phyloP scores from a whole-genome alignment of 2,888 invertebrate species.

The Cantharis rustica region DNA sequence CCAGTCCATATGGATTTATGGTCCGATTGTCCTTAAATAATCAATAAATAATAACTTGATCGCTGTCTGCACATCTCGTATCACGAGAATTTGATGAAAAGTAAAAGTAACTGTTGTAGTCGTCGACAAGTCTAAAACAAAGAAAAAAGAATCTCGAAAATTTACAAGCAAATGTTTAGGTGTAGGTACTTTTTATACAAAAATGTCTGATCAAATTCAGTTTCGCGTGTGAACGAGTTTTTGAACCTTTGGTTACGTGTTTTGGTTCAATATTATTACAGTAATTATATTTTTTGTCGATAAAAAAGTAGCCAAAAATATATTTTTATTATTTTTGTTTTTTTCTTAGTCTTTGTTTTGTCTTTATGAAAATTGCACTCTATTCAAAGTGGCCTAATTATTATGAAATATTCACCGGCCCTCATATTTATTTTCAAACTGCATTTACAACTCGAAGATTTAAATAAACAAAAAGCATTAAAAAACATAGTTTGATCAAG shows the following conservation, averaged over 20 bases:
- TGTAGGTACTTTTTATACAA: conserved; percentile 5
- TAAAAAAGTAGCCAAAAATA: not conserved
- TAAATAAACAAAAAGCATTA: not conserved
- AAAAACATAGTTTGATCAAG: not conserved
- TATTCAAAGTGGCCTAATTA: not conserved
- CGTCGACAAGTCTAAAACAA: not conserved
- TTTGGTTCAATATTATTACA: conserved; percentile 13
- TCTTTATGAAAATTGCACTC: not conserved
- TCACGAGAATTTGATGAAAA: conserved; percentile 22
- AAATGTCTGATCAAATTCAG: conserved; percentile 10
- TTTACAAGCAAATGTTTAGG: not conserved
- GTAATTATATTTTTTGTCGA: conserved; percentile 16
- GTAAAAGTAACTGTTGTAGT: conserved; percentile 22
- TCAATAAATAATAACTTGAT: conserved; percentile 29
- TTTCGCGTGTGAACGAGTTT: conserved; percentile 20
- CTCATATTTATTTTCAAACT: not conserved
- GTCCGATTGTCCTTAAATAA: conserved; percentile 35
- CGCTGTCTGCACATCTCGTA: conserved; percentile 20
- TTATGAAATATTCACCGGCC: not conserved
- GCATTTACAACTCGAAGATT: not conserved
- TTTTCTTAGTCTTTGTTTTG: not conserved
- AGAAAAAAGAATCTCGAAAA: not conserved
- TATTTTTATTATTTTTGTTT: not conserved
- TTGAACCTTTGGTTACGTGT: conserved; percentile 22
- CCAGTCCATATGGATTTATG: conserved; percentile 36